Evolutionary conservation across 2,797 vertebrate genomes (phyloP).

Genomic region (Mormyrus proboscirostris): DNA sequence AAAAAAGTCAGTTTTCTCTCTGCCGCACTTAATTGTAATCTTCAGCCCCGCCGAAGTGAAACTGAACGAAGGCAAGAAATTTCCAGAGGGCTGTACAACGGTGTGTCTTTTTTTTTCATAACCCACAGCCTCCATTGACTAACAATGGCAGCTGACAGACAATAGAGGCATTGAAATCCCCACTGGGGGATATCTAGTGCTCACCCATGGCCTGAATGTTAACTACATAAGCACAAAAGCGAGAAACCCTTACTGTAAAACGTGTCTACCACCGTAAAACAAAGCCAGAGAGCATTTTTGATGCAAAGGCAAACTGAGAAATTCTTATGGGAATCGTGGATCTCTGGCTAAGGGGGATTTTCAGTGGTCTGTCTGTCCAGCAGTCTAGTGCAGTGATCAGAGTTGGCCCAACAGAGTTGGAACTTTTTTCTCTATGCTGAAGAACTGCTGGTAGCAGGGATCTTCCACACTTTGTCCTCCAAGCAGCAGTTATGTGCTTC

Average conservation of each 20-base stretch:
- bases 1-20: conserved; percentile 36
- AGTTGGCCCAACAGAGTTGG: neutral
- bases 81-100: conserved; percentile 27
- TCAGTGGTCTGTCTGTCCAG: neutral
- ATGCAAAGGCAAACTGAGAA: conserved; percentile 3
- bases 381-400: neutral
- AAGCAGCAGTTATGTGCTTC: neutral
- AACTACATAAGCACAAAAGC: conserved; percentile 45
- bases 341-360: neutral
- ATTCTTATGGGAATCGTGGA: conserved; percentile 1
- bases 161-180: conserved; percentile 45
- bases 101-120: conserved; percentile 40
- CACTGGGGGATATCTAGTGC: conserved; percentile 36
- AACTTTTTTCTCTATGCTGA: neutral
- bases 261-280: conserved; percentile 9
- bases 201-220: conserved; percentile 44
- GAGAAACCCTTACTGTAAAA: conserved; percentile 35
- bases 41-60: conserved; percentile 27
- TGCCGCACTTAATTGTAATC: conserved; percentile 32
- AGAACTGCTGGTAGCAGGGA: neutral
- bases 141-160: conserved; percentile 43
- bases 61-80: conserved; percentile 34
- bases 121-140: conserved; percentile 44
- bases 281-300: neutral
- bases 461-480: neutral